A percentile compares a stretch with the other conserved stretches of the same genome.
These are phyloP conservation scores for Scaptomyza parva DNA, from an alignment of 2,888 invertebrate genomes.

Conservation along the genomic window DNA sequence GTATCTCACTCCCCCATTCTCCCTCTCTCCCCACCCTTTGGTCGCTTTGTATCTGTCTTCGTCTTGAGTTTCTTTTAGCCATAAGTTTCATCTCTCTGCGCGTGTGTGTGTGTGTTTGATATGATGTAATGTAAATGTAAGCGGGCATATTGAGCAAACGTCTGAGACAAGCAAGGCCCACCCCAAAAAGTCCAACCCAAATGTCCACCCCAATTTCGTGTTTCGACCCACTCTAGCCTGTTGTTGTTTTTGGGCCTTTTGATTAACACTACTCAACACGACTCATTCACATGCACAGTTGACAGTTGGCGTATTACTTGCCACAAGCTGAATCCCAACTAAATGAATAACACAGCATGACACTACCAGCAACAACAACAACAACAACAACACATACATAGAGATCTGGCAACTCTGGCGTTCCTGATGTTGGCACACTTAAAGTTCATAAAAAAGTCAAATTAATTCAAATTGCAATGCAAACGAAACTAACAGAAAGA, in stretches of 20 bases:
- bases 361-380: constrained; percentile 17
- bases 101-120: neutral
- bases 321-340: constrained; percentile 56
- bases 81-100: constrained; percentile 1
- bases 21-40: too few relatives aligned
- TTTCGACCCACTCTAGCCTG: too few relatives aligned
- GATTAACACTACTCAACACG: constrained; percentile 36
- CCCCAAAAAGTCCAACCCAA: too few relatives aligned
- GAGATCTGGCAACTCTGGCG: constrained; percentile 56
- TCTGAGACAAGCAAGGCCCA: too few relatives aligned
- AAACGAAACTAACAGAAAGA: constrained; percentile 39
- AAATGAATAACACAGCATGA: constrained; percentile 51
- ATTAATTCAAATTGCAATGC: constrained; percentile 74
- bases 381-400: neutral
- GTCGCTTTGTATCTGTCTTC: neutral
- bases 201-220: too few relatives aligned
- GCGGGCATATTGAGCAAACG: constrained; percentile 9
- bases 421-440: constrained; percentile 67
- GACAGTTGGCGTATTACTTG: constrained; percentile 54
- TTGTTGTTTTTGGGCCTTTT: constrained; percentile 20
- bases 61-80: constrained; percentile 15
- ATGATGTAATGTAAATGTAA: neutral
- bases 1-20: constrained; percentile 9
- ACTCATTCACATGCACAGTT: constrained; percentile 39
- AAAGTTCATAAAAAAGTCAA: constrained; percentile 70